Conservation (phyloP, 2,888 invertebrate genomes). For the Limenitis camilla region DNA sequence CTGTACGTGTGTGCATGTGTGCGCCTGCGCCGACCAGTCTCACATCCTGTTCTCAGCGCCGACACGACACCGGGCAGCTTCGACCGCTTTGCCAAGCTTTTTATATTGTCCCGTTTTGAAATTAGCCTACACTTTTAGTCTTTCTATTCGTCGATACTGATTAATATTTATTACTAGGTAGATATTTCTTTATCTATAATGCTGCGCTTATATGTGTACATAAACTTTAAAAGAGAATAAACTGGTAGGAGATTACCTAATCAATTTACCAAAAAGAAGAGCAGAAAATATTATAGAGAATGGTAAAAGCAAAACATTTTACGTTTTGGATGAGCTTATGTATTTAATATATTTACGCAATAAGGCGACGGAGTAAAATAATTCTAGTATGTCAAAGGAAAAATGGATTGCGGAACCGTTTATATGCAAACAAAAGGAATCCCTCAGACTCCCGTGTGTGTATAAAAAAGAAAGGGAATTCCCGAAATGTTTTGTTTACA, state of each 20-base stretch:
- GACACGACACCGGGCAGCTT: conserved; percentile 53
- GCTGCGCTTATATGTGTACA: too few species aligned
- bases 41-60: conserved; percentile 73
- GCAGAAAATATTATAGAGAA: too few species aligned
- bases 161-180: neutral
- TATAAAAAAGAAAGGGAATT: conserved; percentile 68
- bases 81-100: conserved; percentile 65
- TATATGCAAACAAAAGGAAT: conserved; percentile 71
- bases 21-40: conserved; percentile 64
- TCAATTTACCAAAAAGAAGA: too few species aligned
- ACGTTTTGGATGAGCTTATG: conserved; percentile 3
- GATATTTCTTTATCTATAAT: neutral
- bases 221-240: too few species aligned
- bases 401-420: conserved; percentile 49
- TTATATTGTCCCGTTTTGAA: conserved; percentile 52
- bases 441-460: conserved; percentile 68
- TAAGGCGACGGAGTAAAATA: conserved; percentile 38
- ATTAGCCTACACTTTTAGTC: conserved; percentile 20
- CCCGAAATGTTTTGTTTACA: conserved; percentile 72
- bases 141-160: conserved; percentile 1
- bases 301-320: neutral
- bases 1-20: conserved; percentile 1
- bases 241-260: too few species aligned
- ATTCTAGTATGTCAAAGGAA: conserved; percentile 49
- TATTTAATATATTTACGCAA: conserved; percentile 46